A percentile compares a stretch with the other conserved stretches of the same genome.
These are phyloP conservation scores for Allenopithecus nigroviridis DNA, from an alignment of 2,797 vertebrate genomes.

Conservation along the genomic window DNA sequence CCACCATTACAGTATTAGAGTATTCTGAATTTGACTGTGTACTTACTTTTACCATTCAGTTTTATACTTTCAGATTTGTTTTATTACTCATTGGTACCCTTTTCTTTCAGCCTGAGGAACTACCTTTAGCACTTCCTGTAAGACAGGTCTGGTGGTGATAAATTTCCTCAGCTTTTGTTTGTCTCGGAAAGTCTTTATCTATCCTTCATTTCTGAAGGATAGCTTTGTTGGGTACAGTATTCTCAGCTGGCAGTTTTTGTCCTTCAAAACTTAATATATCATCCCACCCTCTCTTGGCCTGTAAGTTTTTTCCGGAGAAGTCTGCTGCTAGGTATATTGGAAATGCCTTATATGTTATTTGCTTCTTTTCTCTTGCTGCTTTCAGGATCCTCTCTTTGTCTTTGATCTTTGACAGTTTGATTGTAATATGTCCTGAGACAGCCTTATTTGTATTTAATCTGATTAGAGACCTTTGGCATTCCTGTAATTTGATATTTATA, in stretches of 20 bases:
- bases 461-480: neutral
- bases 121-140: neutral
- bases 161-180: neutral
- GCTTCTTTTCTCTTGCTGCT: neutral
- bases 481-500: neutral
- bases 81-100: neutral
- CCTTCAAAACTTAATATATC: neutral
- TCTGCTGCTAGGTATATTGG: neutral
- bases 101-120: neutral
- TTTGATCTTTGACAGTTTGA: neutral
- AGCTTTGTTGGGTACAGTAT: neutral
- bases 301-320: neutral
- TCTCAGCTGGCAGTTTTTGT: neutral
- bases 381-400: neutral
- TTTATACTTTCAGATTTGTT: neutral
- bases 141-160: neutral
- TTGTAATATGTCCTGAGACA: neutral
- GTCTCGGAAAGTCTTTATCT: neutral
- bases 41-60: neutral
- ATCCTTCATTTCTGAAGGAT: neutral
- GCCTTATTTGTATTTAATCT: neutral
- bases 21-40: neutral
- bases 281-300: neutral
- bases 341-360: neutral
- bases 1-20: neutral